These are phyloP conservation scores for Danio tinwini DNA, from an alignment of 2,797 vertebrate genomes.

Conservation along the genomic window DNA sequence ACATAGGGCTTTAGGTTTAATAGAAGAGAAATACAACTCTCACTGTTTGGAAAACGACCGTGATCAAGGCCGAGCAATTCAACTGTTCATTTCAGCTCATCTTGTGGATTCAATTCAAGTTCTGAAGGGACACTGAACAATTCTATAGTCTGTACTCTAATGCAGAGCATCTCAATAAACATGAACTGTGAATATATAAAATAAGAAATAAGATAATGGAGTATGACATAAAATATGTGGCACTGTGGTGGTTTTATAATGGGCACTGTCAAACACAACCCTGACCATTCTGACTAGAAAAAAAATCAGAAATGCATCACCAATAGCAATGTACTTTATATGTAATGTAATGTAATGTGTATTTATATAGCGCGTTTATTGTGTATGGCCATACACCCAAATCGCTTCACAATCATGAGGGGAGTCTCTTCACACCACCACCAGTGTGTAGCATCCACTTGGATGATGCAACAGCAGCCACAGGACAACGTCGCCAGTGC, in stretches of 20 bases:
- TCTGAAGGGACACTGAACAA: background rate
- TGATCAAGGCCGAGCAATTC: conserved; percentile 14
- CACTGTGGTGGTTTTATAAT: background rate
- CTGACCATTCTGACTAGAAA: background rate
- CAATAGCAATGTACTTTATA: background rate
- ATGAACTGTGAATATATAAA: background rate
- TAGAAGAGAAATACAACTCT: conserved; percentile 21
- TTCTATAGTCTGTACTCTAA: background rate
- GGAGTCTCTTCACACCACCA: too few relatives aligned
- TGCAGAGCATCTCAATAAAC: background rate
- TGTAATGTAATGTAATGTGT: too few relatives aligned
- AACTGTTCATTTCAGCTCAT: conserved; percentile 18
- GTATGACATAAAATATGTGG: background rate
- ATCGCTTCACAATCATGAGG: too few relatives aligned
- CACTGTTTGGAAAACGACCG: conserved; percentile 7
- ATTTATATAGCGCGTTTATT: too few relatives aligned
- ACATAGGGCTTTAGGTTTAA: conserved; percentile 6
- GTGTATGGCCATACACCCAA: too few relatives aligned
- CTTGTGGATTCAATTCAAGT: background rate
- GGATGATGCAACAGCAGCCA: too few relatives aligned
- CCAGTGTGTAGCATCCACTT: too few relatives aligned
- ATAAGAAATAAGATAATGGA: conserved; percentile 4
- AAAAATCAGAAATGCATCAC: background rate
- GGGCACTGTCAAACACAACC: background rate
- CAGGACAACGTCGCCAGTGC: too few relatives aligned